phyloP scores from a whole-genome alignment of 2,113 vertebrate genomes.

The Tetrax tetrax region DNA sequence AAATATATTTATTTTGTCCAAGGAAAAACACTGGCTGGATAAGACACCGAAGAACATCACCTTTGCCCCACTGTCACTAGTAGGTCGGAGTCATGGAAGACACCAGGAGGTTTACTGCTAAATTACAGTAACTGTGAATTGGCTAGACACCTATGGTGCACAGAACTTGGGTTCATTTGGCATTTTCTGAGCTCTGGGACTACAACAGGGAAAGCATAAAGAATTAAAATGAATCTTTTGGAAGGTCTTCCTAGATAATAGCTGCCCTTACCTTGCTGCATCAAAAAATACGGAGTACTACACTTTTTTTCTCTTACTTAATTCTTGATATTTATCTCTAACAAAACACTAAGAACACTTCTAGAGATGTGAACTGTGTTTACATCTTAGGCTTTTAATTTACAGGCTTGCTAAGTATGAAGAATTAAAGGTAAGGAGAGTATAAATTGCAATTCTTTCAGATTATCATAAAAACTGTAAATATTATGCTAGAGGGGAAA shows the following conservation, averaged over 20 bases:
- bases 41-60: not conserved
- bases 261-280: slow-evolving; percentile 9
- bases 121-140: not conserved
- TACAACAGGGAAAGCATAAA: not conserved
- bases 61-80: not conserved
- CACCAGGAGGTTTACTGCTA: not conserved
- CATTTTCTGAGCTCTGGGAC: not conserved
- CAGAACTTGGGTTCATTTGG: not conserved
- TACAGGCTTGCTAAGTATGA: not conserved
- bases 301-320: not conserved
- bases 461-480: not conserved
- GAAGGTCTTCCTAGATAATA: slow-evolving; percentile 52
- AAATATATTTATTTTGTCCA: not conserved
- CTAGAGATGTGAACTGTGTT: not conserved
- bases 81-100: not conserved
- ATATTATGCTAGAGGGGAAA: not conserved
- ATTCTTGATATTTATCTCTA: not conserved
- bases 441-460: not conserved
- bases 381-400: slow-evolving; percentile 7
- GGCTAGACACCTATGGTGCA: not conserved
- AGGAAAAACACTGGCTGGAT: not conserved
- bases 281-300: not conserved
- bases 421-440: not conserved
- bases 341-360: slow-evolving; percentile 3
- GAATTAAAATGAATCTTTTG: slow-evolving; percentile 8